A percentile compares a stretch with the other conserved stretches of the same genome.
These are phyloP conservation scores for Natator depressus DNA, from an alignment of 2,113 vertebrate genomes.

Conservation along the genomic window DNA sequence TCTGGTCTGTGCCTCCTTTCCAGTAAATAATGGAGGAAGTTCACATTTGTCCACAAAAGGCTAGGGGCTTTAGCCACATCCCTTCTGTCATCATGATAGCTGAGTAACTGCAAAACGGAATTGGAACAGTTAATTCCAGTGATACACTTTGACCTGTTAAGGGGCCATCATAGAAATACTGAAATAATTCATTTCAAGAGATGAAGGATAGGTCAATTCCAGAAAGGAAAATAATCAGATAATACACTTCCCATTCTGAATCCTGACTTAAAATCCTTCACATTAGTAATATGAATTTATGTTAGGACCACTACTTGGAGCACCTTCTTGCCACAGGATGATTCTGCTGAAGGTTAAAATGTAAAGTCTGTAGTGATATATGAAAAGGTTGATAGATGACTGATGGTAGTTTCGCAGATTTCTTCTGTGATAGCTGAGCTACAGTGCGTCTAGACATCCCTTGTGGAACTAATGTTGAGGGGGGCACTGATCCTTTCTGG, in stretches of 20 bases:
- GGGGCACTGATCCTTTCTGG: no score
- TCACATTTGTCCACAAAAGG: neutral
- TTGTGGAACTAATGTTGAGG: no score
- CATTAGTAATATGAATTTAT: neutral
- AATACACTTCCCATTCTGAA: neutral
- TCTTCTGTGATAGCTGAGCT: neutral
- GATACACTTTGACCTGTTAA: neutral
- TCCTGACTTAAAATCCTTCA: neutral
- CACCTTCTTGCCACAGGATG: neutral
- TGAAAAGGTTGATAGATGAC: neutral
- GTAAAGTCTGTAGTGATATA: neutral
- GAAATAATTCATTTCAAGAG: neutral
- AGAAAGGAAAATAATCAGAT: neutral
- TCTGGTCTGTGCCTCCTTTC: neutral
- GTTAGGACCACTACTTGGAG: no score
- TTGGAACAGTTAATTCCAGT: neutral
- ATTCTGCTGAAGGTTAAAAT: neutral
- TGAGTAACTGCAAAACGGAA: neutral
- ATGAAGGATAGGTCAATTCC: neutral
- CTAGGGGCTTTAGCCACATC: neutral
- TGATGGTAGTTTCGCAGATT: no score
- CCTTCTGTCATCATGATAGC: neutral
- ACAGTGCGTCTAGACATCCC: no score
- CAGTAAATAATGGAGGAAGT: neutral
- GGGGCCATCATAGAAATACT: neutral